phyloP scores from a whole-genome alignment of 2,797 vertebrate genomes.

The Sebastes goodei region DNA sequence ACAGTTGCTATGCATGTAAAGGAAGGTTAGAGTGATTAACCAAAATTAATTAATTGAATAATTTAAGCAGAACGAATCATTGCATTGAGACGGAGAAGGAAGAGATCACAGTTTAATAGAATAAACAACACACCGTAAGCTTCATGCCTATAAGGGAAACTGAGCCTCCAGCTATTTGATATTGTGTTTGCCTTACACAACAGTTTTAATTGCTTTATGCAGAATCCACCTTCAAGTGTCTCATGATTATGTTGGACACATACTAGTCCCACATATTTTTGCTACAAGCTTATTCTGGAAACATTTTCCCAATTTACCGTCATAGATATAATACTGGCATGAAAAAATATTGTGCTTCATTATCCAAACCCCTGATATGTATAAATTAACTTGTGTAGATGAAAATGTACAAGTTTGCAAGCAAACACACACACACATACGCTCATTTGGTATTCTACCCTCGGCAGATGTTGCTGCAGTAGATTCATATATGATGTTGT shows the following conservation, averaged over 20 bases:
- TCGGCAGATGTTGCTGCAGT: neutral
- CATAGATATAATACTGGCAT: neutral
- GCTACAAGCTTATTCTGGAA: neutral
- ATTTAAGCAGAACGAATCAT: neutral
- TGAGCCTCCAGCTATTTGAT: neutral
- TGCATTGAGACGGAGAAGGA: neutral
- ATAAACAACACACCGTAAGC: neutral
- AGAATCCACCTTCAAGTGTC: neutral
- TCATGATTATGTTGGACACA: neutral
- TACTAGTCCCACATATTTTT: neutral
- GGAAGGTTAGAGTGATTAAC: slow-evolving; percentile 32
- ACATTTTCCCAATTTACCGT: neutral
- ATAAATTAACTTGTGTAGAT: neutral
- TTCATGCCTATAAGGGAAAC: neutral
- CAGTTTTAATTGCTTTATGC: neutral
- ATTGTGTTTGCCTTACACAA: neutral
- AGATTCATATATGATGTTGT: neutral
- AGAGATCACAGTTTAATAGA: slow-evolving; percentile 7
- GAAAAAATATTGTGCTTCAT: neutral
- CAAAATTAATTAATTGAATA: slow-evolving; percentile 28
- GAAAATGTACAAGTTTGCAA: neutral
- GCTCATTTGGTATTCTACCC: neutral
- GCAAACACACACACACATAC: neutral
- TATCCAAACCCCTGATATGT: neutral
- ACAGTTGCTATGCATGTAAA: slow-evolving; percentile 31